Evolutionary conservation across 2,888 invertebrate genomes (phyloP).

Genomic region (Cryptocheilus praepositus): DNA sequence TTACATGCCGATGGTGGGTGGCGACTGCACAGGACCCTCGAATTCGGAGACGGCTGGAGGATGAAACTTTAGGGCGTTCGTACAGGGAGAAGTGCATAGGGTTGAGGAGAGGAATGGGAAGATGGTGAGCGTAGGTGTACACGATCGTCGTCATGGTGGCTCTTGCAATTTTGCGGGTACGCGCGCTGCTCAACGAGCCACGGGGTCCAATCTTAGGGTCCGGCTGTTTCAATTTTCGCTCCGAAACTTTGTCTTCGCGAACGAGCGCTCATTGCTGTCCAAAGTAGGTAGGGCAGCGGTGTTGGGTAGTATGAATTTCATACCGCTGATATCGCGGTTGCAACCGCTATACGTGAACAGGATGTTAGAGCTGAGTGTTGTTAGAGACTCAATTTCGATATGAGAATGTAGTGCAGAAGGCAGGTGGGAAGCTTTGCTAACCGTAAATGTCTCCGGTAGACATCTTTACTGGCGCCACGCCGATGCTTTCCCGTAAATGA

Average conservation of each 20-base stretch:
- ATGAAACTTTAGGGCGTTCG: conserved; percentile 11
- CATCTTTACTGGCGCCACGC: too few species aligned
- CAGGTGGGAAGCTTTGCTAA: too few species aligned
- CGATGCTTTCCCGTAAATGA: too few species aligned
- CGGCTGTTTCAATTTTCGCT: conserved; percentile 26
- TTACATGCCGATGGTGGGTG: conserved; percentile 52
- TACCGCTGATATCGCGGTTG: neutral
- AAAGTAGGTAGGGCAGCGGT: neutral
- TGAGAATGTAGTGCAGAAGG: too few species aligned
- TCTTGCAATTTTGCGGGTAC: conserved; percentile 18
- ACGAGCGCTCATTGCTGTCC: neutral
- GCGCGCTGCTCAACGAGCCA: conserved; percentile 3
- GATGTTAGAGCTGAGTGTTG: neutral
- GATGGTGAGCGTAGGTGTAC: conserved; percentile 1
- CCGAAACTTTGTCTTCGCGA: neutral
- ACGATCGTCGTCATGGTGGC: conserved; percentile 7
- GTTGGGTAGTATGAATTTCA: neutral
- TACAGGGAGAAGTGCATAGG: conserved; percentile 26
- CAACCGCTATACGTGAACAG: conserved; percentile 2
- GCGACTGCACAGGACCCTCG: conserved; percentile 11
- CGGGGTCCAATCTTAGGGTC: conserved; percentile 16
- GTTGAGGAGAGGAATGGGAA: too few species aligned
- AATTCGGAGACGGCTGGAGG: conserved; percentile 13
- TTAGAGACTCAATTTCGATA: too few species aligned
- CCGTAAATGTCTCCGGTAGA: too few species aligned